Base-by-base conservation (phyloP, 1,140 invertebrate genomes). In the Ectropis grisescens region DNA sequence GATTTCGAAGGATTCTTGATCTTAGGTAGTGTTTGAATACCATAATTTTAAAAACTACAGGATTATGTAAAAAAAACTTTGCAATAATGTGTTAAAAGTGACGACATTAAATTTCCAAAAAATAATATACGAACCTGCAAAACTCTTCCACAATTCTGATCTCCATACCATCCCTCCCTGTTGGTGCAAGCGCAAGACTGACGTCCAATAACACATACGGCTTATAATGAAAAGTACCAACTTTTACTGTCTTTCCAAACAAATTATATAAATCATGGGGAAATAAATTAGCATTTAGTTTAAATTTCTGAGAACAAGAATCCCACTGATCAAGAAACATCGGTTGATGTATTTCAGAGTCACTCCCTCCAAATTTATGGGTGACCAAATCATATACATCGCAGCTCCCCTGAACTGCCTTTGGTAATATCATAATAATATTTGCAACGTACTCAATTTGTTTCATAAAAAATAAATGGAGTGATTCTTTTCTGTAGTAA, bases 141-240 rank as follows among this genome's bases (percentile, higher is more conserved):
- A 80, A 75, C 47, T 79, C 67, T 11, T 75, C 62, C 0, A 79
- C 46, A 30, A 80, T 66, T 37, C 67, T 62, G 2, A 78, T 54
- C 54, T 81, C 76, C 11, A 71, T 56, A 10, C 76, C 76, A 37
- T 76, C 71, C 5, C 67, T 58, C 6, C 65, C 62, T 11, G 29
- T 15, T 2, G 61, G 49, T 13, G 40, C 53, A n/a, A 55, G 5
- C 15, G 34, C 33, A 5, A 41, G 34, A 38, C 74, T 54, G 16
- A 81, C 23, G 47, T 81, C 67, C 26, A 81, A 53, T 11, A 81
- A 46, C 11, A 59, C 58, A 43, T 81, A 81, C 0, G 76, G 76
- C 35, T 71, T 70, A 26, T 81, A 81, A 11, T 68, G 76, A 42
- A 81, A 81, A 40, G 53, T 61, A 5, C 67, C 58, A 3, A 81